Evolutionary conservation across 2,113 vertebrate genomes (phyloP).

Genomic region (Neopipo cinnamomea): DNA sequence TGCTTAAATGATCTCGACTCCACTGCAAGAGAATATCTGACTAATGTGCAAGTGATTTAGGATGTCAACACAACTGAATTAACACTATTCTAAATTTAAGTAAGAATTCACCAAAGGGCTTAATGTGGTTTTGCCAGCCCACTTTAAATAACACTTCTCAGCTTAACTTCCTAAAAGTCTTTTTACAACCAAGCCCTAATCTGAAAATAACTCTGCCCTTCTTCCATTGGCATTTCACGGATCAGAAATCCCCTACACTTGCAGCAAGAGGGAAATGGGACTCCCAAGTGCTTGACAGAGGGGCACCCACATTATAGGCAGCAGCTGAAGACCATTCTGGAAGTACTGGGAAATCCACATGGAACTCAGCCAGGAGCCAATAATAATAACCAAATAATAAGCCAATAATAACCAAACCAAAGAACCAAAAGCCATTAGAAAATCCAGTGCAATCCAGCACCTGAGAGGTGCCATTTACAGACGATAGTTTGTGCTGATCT

Average conservation of each 20-base stretch:
- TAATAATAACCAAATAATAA: too few species aligned
- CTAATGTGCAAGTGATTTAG: not conserved
- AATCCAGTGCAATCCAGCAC: not conserved
- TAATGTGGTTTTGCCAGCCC: not conserved
- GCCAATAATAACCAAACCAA: not conserved
- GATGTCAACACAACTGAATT: not conserved
- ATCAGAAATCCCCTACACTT: not conserved
- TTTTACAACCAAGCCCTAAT: not conserved
- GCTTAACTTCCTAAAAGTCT: not conserved
- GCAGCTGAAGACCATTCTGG: not conserved
- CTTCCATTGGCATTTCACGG: not conserved
- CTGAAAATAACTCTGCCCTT: not conserved
- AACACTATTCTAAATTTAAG: not conserved
- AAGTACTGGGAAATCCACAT: not conserved
- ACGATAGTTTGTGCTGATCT: not conserved
- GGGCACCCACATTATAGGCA: accelerated
- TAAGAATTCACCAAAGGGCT: not conserved
- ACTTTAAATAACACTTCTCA: not conserved
- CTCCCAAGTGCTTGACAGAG: not conserved
- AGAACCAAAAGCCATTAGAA: not conserved
- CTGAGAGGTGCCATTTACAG: not conserved
- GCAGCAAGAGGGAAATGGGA: not conserved
- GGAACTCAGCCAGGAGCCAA: not conserved
- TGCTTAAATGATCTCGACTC: not conserved
- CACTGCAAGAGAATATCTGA: not conserved